Conservation (phyloP, 2,113 vertebrate species). For the Crotalus tigris region DNA sequence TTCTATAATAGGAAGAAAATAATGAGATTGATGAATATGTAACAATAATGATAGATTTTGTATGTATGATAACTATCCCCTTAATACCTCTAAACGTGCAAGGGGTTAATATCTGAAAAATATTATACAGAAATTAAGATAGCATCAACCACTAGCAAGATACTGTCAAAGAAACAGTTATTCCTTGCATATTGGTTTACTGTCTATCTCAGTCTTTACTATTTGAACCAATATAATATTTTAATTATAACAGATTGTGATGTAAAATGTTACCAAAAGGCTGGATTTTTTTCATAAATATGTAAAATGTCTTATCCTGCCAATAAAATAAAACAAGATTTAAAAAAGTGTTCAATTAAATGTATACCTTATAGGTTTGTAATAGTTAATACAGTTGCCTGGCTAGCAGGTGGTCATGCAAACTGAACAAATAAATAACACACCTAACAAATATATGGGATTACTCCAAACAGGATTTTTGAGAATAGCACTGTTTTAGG, state of each 20-base stretch:
- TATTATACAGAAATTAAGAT: background rate
- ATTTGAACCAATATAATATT: background rate
- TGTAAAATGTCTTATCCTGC: background rate
- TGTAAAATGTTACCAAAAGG: background rate
- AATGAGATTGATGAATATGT: background rate
- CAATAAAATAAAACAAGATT: background rate
- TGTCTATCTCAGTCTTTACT: background rate
- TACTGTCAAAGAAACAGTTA: background rate
- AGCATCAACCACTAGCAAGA: background rate
- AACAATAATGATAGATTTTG: background rate
- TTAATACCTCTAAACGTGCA: background rate
- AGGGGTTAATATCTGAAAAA: background rate
- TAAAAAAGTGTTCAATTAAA: background rate
- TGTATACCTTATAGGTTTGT: background rate
- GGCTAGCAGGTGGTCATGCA: background rate
- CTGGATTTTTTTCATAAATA: background rate
- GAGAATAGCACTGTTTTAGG: background rate
- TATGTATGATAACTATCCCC: background rate
- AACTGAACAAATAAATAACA: background rate
- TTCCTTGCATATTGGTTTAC: background rate
- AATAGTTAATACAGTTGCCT: background rate
- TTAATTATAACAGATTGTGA: background rate
- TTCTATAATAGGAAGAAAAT: background rate
- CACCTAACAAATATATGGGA: background rate
- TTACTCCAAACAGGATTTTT: background rate